Conservation (phyloP, 2,888 invertebrate genomes). For the Tetanocera ferruginea region DNA sequence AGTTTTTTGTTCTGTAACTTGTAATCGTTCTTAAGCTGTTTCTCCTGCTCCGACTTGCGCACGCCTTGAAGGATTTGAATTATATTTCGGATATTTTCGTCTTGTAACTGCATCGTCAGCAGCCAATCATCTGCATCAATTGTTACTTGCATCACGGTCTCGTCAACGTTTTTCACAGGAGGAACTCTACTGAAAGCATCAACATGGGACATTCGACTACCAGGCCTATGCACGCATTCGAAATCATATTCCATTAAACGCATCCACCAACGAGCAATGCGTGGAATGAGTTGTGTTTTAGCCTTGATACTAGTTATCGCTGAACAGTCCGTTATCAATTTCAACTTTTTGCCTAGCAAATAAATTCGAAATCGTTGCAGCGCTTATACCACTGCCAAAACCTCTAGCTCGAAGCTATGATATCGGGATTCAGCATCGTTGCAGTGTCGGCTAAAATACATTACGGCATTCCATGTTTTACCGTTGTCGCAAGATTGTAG, state of each 20-base stretch:
- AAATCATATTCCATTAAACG: constrained; percentile 42
- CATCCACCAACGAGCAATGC: constrained; percentile 42
- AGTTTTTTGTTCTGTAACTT: no score
- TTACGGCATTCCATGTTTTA: constrained; percentile 35
- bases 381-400: constrained; percentile 45
- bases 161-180: neutral
- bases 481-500: constrained; percentile 13
- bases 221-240: constrained; percentile 36
- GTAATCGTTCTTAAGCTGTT: no score
- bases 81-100: no score
- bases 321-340: constrained; percentile 41
- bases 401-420: constrained; percentile 47
- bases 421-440: no score
- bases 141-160: constrained; percentile 11
- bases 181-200: constrained; percentile 45
- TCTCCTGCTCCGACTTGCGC: no score
- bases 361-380: constrained; percentile 43
- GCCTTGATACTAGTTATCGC: constrained; percentile 38
- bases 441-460: constrained; percentile 45
- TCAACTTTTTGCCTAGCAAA: constrained; percentile 34
- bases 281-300: constrained; percentile 36
- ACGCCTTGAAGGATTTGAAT: no score
- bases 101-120: constrained; percentile 46
- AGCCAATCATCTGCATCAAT: constrained; percentile 39
- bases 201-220: no score